Evolutionary conservation across 2,888 invertebrate species (phyloP).

Genomic region (Euzetes globulus): DNA sequence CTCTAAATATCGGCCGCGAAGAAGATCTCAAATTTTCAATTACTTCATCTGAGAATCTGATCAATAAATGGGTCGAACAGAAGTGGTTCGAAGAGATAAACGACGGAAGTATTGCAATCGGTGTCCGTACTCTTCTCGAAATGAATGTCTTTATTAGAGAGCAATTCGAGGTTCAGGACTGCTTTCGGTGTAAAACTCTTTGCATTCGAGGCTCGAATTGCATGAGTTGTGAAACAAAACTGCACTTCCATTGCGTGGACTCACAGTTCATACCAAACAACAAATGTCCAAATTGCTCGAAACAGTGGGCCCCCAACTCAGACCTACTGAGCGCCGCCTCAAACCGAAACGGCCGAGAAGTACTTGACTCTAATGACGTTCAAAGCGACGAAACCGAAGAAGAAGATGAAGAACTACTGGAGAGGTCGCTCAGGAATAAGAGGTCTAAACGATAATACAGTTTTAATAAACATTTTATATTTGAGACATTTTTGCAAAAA

Average conservation of each 20-base stretch:
- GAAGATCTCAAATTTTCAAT: background rate
- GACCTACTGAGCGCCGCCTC: background rate
- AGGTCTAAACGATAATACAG: background rate
- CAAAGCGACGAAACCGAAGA: background rate
- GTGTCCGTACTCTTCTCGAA: background rate
- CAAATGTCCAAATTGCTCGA: background rate
- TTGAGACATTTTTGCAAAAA: no score
- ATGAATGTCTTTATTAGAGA: slow-evolving; percentile 8
- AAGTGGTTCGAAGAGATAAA: slow-evolving; percentile 6
- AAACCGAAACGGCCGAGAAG: background rate
- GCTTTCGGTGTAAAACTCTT: slow-evolving; percentile 3
- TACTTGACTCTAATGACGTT: background rate
- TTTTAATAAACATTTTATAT: no score
- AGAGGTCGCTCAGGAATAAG: background rate
- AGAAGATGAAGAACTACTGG: background rate
- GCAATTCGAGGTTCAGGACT: background rate
- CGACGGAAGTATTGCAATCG: background rate
- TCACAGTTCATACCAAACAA: slow-evolving; percentile 9
- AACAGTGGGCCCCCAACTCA: background rate
- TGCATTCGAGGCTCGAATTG: slow-evolving; percentile 7
- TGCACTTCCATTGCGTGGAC: background rate
- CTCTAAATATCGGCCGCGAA: slow-evolving; percentile 7
- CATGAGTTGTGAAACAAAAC: background rate
- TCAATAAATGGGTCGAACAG: background rate
- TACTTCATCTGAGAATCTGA: background rate